A percentile compares a stretch with the other conserved stretches of the same genome.
phyloP scores from a whole-genome alignment of 37 sponge, comb jelly and placozoan genomes.

The Oscarella lobularis region DNA sequence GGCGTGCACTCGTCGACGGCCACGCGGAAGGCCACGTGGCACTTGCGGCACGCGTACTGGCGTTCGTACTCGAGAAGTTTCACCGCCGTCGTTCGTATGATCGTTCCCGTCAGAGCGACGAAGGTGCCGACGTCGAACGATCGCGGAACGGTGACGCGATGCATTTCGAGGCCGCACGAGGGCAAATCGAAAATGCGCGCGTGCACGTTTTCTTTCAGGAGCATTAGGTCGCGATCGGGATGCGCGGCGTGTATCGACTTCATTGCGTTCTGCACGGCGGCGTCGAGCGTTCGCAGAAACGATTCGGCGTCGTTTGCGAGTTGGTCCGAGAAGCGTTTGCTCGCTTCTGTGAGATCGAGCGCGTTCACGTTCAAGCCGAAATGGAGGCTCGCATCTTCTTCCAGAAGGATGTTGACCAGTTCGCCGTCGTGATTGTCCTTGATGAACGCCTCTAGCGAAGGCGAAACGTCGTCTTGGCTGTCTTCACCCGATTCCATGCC shows the following conservation, averaged over 20 bases:
- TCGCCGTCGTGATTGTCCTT: not conserved
- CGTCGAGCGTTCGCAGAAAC: not conserved
- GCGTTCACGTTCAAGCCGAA: not conserved
- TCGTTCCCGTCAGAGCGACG: constrained; percentile 26
- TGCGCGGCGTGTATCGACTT: not conserved
- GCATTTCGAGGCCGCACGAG: constrained; percentile 22
- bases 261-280: not conserved
- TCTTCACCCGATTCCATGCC: too few relatives aligned
- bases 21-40: constrained; percentile 32
- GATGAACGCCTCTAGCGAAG: not conserved
- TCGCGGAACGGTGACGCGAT: constrained; percentile 32
- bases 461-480: too few relatives aligned
- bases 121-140: constrained; percentile 27
- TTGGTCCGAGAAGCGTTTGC: not conserved
- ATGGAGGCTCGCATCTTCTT: not conserved
- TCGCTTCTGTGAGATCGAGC: not conserved
- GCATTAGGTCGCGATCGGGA: not conserved
- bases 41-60: constrained; percentile 33
- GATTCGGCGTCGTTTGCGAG: not conserved
- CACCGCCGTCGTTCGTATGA: constrained; percentile 23
- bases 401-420: not conserved
- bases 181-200: constrained; percentile 22
- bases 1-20: constrained; percentile 52
- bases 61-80: constrained; percentile 45
- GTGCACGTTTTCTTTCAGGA: constrained; percentile 31